Evolutionary conservation across 1,140 invertebrate genomes (phyloP).

Genomic region (Polypedilum vanderplanki): DNA sequence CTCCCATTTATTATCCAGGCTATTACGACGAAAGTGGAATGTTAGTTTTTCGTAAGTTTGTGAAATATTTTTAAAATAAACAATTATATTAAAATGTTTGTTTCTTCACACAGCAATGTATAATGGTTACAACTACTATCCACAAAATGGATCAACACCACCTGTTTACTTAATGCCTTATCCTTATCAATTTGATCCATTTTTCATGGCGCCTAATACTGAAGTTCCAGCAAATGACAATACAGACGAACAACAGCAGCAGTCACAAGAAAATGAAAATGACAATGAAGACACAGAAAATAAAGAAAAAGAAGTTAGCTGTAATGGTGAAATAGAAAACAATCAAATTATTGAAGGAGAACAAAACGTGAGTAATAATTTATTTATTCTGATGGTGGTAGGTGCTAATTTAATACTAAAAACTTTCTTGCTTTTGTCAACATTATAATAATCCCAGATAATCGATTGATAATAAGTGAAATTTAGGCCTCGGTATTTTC

Average conservation of each 20-base stretch:
- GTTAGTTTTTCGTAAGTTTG: conserved; percentile 8
- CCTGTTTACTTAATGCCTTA: conserved; percentile 15
- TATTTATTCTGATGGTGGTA: neutral
- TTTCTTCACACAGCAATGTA: neutral
- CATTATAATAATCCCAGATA: neutral
- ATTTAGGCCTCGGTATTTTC: conserved; percentile 25
- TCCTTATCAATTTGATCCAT: conserved; percentile 21
- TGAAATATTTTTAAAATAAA: neutral
- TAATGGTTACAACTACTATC: conserved; percentile 6
- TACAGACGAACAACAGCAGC: neutral
- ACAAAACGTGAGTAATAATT: neutral
- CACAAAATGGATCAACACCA: neutral
- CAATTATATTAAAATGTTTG: neutral
- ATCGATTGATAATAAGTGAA: neutral
- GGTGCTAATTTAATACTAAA: neutral
- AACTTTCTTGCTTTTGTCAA: neutral
- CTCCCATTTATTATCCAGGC: neutral
- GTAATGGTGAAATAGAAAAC: neutral
- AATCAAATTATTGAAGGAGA: neutral
- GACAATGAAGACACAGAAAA: neutral
- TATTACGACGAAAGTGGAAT: conserved; percentile 23
- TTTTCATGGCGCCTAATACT: neutral
- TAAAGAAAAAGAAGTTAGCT: neutral
- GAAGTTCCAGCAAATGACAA: neutral
- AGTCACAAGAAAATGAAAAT: neutral